A percentile compares a stretch with the other conserved stretches of the same genome.
Conservation (phyloP, 2,888 invertebrate species). For the Rutpela maculata region DNA sequence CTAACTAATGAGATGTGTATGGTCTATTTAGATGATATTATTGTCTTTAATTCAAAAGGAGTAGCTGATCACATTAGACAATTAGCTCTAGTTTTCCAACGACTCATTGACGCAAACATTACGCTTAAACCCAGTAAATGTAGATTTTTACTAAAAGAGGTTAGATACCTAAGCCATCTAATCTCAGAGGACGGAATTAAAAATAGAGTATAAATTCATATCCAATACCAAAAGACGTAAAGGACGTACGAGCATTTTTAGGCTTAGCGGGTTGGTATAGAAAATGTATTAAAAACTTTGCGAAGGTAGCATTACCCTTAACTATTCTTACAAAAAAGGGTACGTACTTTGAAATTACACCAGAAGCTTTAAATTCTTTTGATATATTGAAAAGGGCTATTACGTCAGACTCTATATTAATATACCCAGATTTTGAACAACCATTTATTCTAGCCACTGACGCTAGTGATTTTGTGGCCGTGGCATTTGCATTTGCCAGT, state of each 20-base stretch:
- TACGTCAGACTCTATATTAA: no score
- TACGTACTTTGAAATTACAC: not conserved
- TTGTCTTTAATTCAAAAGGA: no score
- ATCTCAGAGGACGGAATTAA: not conserved
- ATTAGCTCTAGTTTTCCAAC: no score
- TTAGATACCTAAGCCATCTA: slow-evolving; percentile 28
- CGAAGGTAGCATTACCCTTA: not conserved
- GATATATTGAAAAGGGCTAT: no score
- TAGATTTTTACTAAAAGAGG: no score
- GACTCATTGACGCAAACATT: no score
- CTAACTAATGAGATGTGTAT: slow-evolving; percentile 21
- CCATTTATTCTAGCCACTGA: not conserved
- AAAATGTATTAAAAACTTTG: not conserved
- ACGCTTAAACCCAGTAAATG: no score
- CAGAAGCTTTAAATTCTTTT: not conserved
- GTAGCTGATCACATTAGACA: no score
- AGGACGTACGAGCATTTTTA: not conserved
- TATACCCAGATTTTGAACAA: not conserved
- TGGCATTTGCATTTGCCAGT: not conserved
- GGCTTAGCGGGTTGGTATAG: slow-evolving; percentile 3
- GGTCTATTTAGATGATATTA: slow-evolving; percentile 36
- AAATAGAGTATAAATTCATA: not conserved
- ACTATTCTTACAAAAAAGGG: not conserved
- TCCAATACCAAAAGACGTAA: not conserved
- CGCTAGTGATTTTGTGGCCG: not conserved